These are phyloP conservation scores for Linyphia triangularis DNA, from an alignment of 2,888 invertebrate genomes.

Conservation along the genomic window DNA sequence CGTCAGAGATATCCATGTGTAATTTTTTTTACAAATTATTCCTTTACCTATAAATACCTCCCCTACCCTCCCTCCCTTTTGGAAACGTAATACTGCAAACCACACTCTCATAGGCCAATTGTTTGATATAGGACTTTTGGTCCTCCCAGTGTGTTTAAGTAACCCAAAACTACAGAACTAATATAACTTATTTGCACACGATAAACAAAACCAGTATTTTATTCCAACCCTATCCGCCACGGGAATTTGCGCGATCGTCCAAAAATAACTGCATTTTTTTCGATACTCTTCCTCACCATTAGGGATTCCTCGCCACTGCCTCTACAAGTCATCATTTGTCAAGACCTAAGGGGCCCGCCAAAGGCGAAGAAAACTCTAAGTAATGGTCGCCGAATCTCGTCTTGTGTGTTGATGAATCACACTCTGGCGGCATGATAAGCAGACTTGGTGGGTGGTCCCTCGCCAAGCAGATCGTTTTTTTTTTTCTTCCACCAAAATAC, in stretches of 20 bases:
- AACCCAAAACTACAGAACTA: too few relatives aligned
- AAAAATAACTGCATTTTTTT: neutral
- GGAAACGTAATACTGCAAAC: too few relatives aligned
- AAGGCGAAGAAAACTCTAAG: slow-evolving; percentile 55
- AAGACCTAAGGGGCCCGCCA: too few relatives aligned
- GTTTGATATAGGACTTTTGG: too few relatives aligned
- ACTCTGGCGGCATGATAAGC: slow-evolving; percentile 55
- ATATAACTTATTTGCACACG: too few relatives aligned
- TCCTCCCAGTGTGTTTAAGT: too few relatives aligned
- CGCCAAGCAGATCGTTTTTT: too few relatives aligned
- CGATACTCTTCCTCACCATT: slow-evolving; percentile 5
- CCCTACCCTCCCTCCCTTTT: too few relatives aligned
- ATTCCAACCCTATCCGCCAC: neutral
- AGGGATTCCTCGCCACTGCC: slow-evolving; percentile 13
- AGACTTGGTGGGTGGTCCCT: slow-evolving; percentile 1
- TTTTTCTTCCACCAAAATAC: neutral
- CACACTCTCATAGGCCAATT: too few relatives aligned
- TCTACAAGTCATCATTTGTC: slow-evolving; percentile 58
- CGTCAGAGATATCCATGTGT: too few relatives aligned
- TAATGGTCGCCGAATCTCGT: slow-evolving; percentile 50
- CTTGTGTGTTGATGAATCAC: slow-evolving; percentile 42
- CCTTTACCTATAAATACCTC: too few relatives aligned
- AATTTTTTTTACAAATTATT: too few relatives aligned
- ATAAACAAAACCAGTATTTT: neutral
- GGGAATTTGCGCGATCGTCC: neutral